phyloP scores from a whole-genome alignment of 2,888 invertebrate species.

The Ariolimax columbianus region DNA sequence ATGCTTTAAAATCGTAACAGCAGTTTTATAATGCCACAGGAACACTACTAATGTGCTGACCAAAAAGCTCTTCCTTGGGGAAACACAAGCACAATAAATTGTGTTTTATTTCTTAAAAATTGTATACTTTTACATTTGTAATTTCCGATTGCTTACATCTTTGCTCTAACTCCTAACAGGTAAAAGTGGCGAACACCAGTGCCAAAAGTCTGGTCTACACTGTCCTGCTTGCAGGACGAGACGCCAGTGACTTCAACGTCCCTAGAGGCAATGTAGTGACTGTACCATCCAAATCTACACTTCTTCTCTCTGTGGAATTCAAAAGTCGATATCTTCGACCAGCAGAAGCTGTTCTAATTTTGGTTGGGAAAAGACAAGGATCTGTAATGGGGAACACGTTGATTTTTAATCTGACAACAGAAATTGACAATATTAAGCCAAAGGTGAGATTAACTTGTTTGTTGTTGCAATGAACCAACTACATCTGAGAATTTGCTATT shows the following conservation, averaged over 20 bases:
- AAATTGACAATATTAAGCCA: conserved; percentile 75
- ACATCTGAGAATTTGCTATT: too few relatives aligned
- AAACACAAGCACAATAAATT: too few relatives aligned
- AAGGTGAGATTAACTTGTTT: conserved; percentile 50
- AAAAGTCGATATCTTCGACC: conserved; percentile 74
- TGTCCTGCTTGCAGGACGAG: conserved; percentile 75
- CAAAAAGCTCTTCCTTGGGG: too few relatives aligned
- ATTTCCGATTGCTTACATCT: too few relatives aligned
- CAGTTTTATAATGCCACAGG: too few relatives aligned
- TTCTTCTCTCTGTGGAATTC: conserved; percentile 70
- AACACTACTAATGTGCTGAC: too few relatives aligned
- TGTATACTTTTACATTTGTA: too few relatives aligned
- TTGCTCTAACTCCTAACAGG: conserved; percentile 59
- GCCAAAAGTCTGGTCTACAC: conserved; percentile 76
- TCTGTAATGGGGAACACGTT: conserved; percentile 74
- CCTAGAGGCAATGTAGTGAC: conserved; percentile 74
- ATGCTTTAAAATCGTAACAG: too few relatives aligned
- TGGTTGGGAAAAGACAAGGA: conserved; percentile 75
- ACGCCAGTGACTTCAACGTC: conserved; percentile 75
- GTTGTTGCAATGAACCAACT: too few relatives aligned
- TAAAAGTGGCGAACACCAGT: conserved; percentile 77
- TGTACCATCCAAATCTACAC: conserved; percentile 73
- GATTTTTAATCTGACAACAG: conserved; percentile 75
- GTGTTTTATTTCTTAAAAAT: too few relatives aligned
- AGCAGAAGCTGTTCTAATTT: conserved; percentile 74